A percentile compares a stretch with the other conserved stretches of the same genome.
phyloP scores from a whole-genome alignment of 2,113 vertebrate species.

The Sclerurus mexicanus region DNA sequence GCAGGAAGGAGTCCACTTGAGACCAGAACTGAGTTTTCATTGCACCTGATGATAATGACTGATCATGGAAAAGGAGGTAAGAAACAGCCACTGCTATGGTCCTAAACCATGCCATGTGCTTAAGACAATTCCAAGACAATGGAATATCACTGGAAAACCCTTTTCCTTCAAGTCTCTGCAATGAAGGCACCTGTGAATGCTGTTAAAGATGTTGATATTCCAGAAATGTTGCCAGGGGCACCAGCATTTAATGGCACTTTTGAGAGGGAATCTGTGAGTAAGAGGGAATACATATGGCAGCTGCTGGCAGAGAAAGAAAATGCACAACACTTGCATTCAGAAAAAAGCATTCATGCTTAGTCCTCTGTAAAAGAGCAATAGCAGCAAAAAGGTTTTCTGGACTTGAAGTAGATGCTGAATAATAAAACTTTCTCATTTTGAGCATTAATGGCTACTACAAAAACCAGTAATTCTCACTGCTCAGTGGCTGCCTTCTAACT shows the following conservation, averaged over 20 bases:
- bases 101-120: background rate
- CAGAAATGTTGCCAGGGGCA: slow-evolving; percentile 12
- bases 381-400: background rate
- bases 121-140: background rate
- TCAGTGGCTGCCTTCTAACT: background rate
- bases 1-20: background rate
- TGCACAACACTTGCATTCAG: background rate
- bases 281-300: background rate
- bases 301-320: background rate
- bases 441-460: background rate
- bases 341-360: background rate
- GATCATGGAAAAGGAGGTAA: background rate
- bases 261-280: slow-evolving; percentile 43
- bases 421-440: background rate
- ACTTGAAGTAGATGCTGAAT: background rate
- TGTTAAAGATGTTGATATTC: slow-evolving; percentile 1
- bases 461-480: background rate
- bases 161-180: background rate
- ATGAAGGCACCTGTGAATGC: slow-evolving; percentile 43
- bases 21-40: background rate
- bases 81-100: background rate
- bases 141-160: background rate
- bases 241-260: background rate
- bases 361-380: background rate
- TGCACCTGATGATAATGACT: background rate